These are phyloP conservation scores for Heloderma charlesbogerti DNA, from an alignment of 2,113 vertebrate genomes.

Conservation along the genomic window DNA sequence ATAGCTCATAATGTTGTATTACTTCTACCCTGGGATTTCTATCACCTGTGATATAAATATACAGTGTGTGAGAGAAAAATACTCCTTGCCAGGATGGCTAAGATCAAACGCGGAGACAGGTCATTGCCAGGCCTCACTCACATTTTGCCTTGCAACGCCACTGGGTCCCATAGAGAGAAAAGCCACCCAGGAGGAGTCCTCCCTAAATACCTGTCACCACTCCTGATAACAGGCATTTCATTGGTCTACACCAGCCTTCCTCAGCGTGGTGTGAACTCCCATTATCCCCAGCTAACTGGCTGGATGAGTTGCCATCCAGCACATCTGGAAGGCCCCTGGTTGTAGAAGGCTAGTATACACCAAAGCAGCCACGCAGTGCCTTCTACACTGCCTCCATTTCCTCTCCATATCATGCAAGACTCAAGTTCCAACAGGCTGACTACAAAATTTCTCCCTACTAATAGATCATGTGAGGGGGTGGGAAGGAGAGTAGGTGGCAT, in stretches of 20 bases:
- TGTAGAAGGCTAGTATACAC: background rate
- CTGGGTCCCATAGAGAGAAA: too few species aligned
- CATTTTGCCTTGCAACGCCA: too few species aligned
- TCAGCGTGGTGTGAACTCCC: too few species aligned
- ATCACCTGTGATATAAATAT: background rate
- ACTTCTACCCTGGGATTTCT: too few species aligned
- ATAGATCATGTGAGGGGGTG: slow-evolving; percentile 76
- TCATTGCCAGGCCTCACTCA: background rate
- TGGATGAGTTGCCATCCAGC: too few species aligned
- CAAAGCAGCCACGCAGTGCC: background rate
- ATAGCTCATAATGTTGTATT: too few species aligned
- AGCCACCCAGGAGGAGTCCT: too few species aligned
- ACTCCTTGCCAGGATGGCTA: background rate
- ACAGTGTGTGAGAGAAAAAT: too few species aligned
- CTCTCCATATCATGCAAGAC: slow-evolving; percentile 61
- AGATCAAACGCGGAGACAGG: background rate
- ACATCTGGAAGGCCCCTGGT: too few species aligned
- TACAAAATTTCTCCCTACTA: slow-evolving; percentile 69
- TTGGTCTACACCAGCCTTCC: background rate
- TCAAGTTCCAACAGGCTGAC: slow-evolving; percentile 54
- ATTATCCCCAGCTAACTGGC: too few species aligned
- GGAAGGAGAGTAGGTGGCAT: slow-evolving; percentile 59
- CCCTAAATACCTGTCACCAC: too few species aligned
- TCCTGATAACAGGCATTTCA: background rate
- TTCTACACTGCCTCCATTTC: slow-evolving; percentile 30